These are phyloP conservation scores for Cataglyphis hispanica DNA, from an alignment of 1,140 invertebrate species.

Conservation along the genomic window DNA sequence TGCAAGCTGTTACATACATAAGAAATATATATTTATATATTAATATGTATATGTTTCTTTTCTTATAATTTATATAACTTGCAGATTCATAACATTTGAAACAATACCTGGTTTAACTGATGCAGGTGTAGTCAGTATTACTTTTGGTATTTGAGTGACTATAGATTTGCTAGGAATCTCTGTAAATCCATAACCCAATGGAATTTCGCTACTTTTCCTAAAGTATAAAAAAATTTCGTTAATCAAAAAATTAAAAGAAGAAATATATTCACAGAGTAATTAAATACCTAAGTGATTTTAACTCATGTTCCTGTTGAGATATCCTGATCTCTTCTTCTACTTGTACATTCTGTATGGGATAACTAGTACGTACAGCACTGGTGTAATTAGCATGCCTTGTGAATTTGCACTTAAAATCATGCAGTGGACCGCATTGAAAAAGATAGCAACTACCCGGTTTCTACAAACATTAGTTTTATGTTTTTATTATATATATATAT, in stretches of 20 bases:
- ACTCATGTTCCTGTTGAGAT: slow-evolving; percentile 93
- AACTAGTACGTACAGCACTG: slow-evolving; percentile 92
- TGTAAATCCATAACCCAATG: slow-evolving; percentile 78
- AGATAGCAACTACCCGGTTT: slow-evolving; percentile 95
- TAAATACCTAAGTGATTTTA: slow-evolving; percentile 91
- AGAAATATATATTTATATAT: slow-evolving; percentile 41
- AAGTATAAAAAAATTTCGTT: slow-evolving; percentile 30
- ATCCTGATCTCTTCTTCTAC: slow-evolving; percentile 90
- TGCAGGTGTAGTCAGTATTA: slow-evolving; percentile 72
- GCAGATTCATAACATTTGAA: not conserved
- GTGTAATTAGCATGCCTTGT: slow-evolving; percentile 95
- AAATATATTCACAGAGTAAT: not conserved
- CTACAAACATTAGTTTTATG: slow-evolving; percentile 83
- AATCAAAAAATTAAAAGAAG: slow-evolving; percentile 2
- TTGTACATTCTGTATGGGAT: slow-evolving; percentile 87
- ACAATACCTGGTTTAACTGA: slow-evolving; percentile 75
- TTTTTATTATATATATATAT: not conserved
- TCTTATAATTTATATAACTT: not conserved
- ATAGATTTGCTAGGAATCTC: slow-evolving; percentile 70
- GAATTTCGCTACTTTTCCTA: slow-evolving; percentile 73
- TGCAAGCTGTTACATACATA: slow-evolving; percentile 87
- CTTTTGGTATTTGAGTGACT: slow-evolving; percentile 74
- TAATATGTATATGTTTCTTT: slow-evolving; percentile 20
- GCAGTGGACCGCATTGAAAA: slow-evolving; percentile 95
- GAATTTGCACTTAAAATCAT: slow-evolving; percentile 97